Base-by-base conservation (phyloP, 2,113 vertebrate species). In the Australoheros scitulus region DNA sequence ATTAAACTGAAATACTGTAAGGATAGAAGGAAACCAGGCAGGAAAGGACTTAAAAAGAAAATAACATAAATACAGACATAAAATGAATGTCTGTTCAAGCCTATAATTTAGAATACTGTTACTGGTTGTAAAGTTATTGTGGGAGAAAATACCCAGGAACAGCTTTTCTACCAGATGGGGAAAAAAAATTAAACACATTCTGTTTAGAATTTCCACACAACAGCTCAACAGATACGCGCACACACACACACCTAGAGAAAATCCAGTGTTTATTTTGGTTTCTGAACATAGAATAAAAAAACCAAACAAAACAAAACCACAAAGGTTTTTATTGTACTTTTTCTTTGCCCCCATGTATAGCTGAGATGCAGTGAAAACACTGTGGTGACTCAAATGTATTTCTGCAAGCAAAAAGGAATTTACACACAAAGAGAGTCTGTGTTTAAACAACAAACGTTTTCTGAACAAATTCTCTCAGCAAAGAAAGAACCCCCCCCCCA, bases 231-330 rank as follows among this genome's bases (percentile, higher is more conserved):
- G 17, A 59, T 8, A 85, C 1, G 83, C 29, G 82, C 43, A 34
- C 34, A 80, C 77, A 11, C 47, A 72, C 38, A 6, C 22, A 11
- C 52, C 77, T 56, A 76, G 38, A 87, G 61, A 89, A 91, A 92
- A 91, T 93, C 92, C 92, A 94, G 92, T 94, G 92, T 94, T 94
- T 94, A 93, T 93, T 94, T 90, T 84, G 24, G 59, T 79, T 78
- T 85, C 70, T 77, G 29, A 77, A 82, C 76, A 88, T 15, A 88
- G 65, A 38, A 24, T 1, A 84, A 81, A 79, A 82, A 56, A 77
- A 80, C 83, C 83, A 86, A 43, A 38, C n/a, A 72, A 63, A 81
- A 58, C 22, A 34, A 20, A 52, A n/a, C 34, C 24, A 63, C 60
- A 88, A 61, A 17, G 65, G 17, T 4, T 50, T 61, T 4, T 8